These are phyloP conservation scores for Clistopyga incitator DNA, from an alignment of 2,888 invertebrate species.

Conservation along the genomic window DNA sequence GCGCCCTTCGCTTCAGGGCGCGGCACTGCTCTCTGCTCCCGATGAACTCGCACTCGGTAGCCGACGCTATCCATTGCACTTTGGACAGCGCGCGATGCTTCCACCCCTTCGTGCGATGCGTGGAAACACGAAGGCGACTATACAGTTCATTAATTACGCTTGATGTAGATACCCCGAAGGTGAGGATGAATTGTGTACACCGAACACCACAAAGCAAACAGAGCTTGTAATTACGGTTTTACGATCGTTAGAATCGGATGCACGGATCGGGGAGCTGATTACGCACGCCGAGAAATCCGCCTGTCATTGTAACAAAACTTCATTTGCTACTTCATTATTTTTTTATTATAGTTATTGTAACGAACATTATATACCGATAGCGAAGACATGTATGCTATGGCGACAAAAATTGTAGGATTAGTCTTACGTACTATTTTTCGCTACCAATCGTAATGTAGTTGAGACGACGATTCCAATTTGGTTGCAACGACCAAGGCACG, in stretches of 20 bases:
- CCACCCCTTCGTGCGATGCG: conserved; percentile 54
- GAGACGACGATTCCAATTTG: too few species aligned
- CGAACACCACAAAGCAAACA: neutral
- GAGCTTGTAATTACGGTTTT: conserved; percentile 22
- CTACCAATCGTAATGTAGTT: too few species aligned
- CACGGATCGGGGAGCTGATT: neutral
- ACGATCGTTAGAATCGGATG: neutral
- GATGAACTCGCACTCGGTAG: conserved; percentile 59
- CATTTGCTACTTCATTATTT: too few species aligned
- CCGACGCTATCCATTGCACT: conserved; percentile 69
- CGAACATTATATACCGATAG: too few species aligned
- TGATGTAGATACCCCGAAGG: conserved; percentile 45
- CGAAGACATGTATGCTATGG: too few species aligned
- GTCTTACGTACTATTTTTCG: too few species aligned
- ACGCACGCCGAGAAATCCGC: neutral
- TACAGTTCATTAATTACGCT: conserved; percentile 66
- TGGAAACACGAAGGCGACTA: conserved; percentile 68
- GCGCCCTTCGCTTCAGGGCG: conserved; percentile 71
- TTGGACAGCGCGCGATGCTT: conserved; percentile 67
- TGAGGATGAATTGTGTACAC: neutral
- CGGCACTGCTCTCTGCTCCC: conserved; percentile 66
- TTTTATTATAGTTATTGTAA: too few species aligned
- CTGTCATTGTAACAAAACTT: too few species aligned
- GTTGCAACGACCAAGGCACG: too few species aligned
- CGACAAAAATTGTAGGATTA: too few species aligned